Percentiles rank a stretch among this genome's conserved stretches.
phyloP scores from a whole-genome alignment of 2,888 invertebrate species.

The Myopa tessellatipennis region DNA sequence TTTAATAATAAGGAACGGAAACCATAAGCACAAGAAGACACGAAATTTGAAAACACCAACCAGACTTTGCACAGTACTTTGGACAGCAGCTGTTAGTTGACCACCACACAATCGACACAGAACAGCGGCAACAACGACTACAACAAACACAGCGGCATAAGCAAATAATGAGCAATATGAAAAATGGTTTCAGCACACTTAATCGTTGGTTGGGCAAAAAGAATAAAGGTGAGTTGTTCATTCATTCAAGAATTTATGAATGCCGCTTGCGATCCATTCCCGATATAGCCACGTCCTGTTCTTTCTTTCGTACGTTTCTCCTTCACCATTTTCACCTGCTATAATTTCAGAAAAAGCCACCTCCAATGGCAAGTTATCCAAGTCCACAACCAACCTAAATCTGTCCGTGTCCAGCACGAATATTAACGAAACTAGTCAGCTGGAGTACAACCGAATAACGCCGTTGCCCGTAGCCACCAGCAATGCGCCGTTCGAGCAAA shows the following conservation, averaged over 20 bases:
- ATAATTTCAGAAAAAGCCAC: conserved; percentile 54
- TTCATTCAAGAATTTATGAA: not conserved
- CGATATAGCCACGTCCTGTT: not conserved
- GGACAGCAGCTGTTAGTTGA: not conserved
- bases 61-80: not conserved
- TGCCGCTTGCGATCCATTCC: not conserved
- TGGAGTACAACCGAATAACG: conserved; percentile 67
- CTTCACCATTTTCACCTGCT: not conserved
- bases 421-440: conserved; percentile 67
- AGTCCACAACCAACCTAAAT: conserved; percentile 62
- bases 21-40: not conserved
- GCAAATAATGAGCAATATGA: conserved; percentile 63
- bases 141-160: not conserved
- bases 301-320: not conserved
- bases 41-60: not conserved
- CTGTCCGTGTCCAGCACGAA: conserved; percentile 59
- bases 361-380: conserved; percentile 62
- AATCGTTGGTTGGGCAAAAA: conserved; percentile 68
- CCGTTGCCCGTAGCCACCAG: conserved; percentile 65
- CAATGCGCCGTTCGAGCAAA: conserved; percentile 68
- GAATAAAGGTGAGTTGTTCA: conserved; percentile 62
- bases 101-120: not conserved
- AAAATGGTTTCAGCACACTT: conserved; percentile 67
- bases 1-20: not conserved
- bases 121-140: not conserved